phyloP scores from a whole-genome alignment of 2,888 invertebrate genomes.

The Tiliacea citrago region DNA sequence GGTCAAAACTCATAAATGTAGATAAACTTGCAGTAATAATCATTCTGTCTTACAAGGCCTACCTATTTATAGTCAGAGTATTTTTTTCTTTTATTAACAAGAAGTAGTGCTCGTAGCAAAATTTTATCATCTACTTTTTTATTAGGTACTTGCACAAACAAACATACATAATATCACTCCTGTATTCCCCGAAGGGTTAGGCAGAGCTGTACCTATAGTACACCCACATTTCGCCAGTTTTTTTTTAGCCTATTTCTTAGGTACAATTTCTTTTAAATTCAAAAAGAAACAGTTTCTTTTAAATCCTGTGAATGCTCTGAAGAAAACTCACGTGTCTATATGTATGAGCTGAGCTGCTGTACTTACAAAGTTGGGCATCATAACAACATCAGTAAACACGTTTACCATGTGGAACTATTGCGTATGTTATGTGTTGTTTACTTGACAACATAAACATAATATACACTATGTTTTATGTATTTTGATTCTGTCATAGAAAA shows the following conservation, averaged over 20 bases:
- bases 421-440: constrained; percentile 30
- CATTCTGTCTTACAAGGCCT: neutral
- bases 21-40: constrained; percentile 5
- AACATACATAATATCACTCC: neutral
- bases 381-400: constrained; percentile 32
- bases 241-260: too few relatives aligned
- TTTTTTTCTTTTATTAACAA: neutral
- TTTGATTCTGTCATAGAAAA: neutral
- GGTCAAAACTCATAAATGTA: neutral
- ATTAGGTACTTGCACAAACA: too few relatives aligned
- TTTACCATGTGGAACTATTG: constrained; percentile 32
- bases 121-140: neutral
- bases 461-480: constrained; percentile 15
- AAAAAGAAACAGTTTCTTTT: neutral
- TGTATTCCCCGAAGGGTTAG: neutral
- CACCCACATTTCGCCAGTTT: neutral
- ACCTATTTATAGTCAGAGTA: neutral
- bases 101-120: neutral
- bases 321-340: constrained; percentile 4
- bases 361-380: constrained; percentile 19
- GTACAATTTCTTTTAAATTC: neutral
- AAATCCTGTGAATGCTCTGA: neutral
- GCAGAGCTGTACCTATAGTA: neutral
- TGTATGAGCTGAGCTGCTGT: constrained; percentile 1
- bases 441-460: constrained; percentile 29